These are phyloP conservation scores for Xestobium rufovillosum DNA, from an alignment of 2,888 invertebrate genomes.

Conservation along the genomic window DNA sequence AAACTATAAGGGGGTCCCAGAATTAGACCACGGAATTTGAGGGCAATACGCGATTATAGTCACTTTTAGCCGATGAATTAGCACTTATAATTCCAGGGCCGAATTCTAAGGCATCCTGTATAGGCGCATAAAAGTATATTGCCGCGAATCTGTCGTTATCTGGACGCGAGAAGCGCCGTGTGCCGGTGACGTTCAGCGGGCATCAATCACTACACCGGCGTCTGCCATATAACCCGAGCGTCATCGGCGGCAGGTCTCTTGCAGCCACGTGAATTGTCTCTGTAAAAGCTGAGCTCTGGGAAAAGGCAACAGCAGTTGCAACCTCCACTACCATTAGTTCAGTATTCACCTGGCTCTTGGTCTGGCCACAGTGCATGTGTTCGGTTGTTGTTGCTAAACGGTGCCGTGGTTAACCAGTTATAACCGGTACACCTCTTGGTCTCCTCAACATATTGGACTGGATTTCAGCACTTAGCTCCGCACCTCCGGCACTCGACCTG, in stretches of 20 bases:
- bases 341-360: slow-evolving; percentile 31
- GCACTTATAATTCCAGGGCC: too few species aligned
- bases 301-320: slow-evolving; percentile 30
- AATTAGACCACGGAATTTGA: too few species aligned
- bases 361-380: slow-evolving; percentile 23
- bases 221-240: slow-evolving; percentile 14
- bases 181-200: too few species aligned
- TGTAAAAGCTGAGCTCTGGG: slow-evolving; percentile 31
- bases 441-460: slow-evolving; percentile 16
- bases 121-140: too few species aligned
- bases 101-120: too few species aligned
- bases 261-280: slow-evolving; percentile 32
- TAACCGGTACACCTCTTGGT: slow-evolving; percentile 21
- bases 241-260: slow-evolving; percentile 16
- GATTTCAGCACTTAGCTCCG: too few species aligned
- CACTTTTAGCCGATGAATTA: too few species aligned
- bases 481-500: slow-evolving; percentile 21
- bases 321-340: slow-evolving; percentile 28
- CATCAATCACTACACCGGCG: slow-evolving; percentile 7
- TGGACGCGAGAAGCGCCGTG: too few species aligned
- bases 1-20: too few species aligned
- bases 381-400: slow-evolving; percentile 19
- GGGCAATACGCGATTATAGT: too few species aligned
- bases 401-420: slow-evolving; percentile 24
- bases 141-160: too few species aligned